Evolutionary conservation across 2,888 invertebrate genomes (phyloP), one percentile per base, ranked within the genome.

Genomic region (Spodoptera exigua): DNA sequence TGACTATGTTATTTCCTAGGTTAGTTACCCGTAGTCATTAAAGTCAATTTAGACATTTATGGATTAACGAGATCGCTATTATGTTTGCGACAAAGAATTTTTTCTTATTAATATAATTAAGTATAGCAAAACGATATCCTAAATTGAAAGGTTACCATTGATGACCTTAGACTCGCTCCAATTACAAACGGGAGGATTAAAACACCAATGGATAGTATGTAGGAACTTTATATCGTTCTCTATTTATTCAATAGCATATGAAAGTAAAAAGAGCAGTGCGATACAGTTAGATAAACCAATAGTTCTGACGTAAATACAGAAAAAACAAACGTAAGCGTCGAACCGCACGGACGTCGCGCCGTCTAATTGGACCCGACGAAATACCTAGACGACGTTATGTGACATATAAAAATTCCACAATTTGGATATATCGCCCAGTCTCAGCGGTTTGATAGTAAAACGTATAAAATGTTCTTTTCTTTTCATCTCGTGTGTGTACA

Each of bases 391-490:
- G 84, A 87, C 88, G 66, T 88, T 81, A 87, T 84, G 84, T 87
- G 89, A 86, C 89, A 88, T 80, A 88, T 88, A 88, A 88, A 89
- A 86, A 88, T 89, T 85, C 88, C 85, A 79, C 83, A 79, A 77
- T 76, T 77, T 66, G 62, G 79, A 87, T 87, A 87, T 85, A 88
- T 85, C 65, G 76, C 73, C 68, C 72, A 61, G 77, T 64, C 68
- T 67, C 59, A 55, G 64, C 66, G 37, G 41, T 51, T 62, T 46
- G 35, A 58, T 69, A 70, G 67, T 78, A 67, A 71, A 68, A 61
- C 53, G 56, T 56, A 74, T 61, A 18, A 62, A 63, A 76, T 61
- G 44, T 45, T 56, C 32, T 49, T 37, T 59, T 59, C 71, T 56
- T 74, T 66, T 75, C 61, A 73, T 70, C 64, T 61, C 39, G 55